Evolutionary conservation across 1,140 invertebrate genomes (phyloP), one percentile per base, ranked within the genome.

Genomic region (Oscheius sp.): DNA sequence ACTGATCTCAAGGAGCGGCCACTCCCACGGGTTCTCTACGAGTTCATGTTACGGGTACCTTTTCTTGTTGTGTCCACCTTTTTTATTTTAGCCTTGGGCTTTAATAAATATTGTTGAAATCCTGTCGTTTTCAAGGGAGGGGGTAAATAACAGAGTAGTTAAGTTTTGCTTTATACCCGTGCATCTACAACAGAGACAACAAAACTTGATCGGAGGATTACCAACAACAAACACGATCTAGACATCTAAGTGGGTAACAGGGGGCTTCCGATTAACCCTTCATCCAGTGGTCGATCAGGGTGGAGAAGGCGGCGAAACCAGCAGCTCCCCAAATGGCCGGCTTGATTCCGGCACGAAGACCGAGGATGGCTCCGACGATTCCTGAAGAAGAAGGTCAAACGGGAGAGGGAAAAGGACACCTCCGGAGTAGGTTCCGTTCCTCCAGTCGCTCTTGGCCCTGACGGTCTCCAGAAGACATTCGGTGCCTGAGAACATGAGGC

Each of bases 301-400:
- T 93, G 42, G 94, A 96, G 86, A 97, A 97, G 62, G 91, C 91
- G 71, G 94, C 94, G 89, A 97, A 97, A 34, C 94, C 94, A 58
- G 91, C 90, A 42, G 94, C 94, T 58, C 94, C 94, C 77, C 96
- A 85, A 49, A 95, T 75, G 28, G 93, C 93, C 66, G 94, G 93
- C 87, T 94, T 94, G 26, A 96, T 85, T 75, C 94, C 94, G 86
- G 93, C 95, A 92, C 95, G 89, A 59, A 97, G 86, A 36, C 95
- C 95, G 84, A 97, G 91, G n/a, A 96, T 79, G 49, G 94, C 94
- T 73, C 95, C 95, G 46, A 94, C 95, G 58, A 97, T 88, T 59
- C 89, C 94, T 67, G 94, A 94, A 79, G 94, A 93, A 84, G 93
- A 91, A 10, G 93, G 95, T 55, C 79, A 15, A 18, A 45, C 77